These are phyloP conservation scores for Eira barbara DNA, from an alignment of 2,113 vertebrate species.

Conservation along the genomic window DNA sequence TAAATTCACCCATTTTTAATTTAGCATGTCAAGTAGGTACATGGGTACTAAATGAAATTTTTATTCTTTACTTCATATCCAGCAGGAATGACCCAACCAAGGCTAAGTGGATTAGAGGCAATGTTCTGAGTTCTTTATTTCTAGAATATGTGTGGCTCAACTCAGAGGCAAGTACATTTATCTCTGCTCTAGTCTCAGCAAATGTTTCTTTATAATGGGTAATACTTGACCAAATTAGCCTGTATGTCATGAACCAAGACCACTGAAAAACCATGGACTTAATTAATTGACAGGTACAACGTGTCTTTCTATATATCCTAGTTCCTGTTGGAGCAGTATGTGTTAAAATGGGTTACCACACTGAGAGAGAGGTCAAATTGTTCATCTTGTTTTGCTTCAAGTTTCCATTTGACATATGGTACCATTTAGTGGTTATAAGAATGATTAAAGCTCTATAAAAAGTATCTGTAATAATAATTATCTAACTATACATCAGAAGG, in stretches of 20 bases:
- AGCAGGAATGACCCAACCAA: slow-evolving; percentile 18
- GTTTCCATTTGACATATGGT: slow-evolving; percentile 47
- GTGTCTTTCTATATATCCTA: slow-evolving; percentile 34
- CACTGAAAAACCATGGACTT: slow-evolving; percentile 46
- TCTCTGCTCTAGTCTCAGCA: slow-evolving; percentile 18
- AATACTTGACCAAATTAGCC: slow-evolving; percentile 68
- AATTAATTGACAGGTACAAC: slow-evolving; percentile 64
- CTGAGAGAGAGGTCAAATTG: slow-evolving; percentile 47
- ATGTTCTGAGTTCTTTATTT: slow-evolving; percentile 32
- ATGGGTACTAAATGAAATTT: neutral
- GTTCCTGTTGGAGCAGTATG: slow-evolving; percentile 34
- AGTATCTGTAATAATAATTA: slow-evolving; percentile 32
- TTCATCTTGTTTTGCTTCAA: slow-evolving; percentile 63
- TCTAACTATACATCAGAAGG: slow-evolving; percentile 19
- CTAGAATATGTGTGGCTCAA: neutral
- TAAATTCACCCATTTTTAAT: neutral
- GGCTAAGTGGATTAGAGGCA: neutral
- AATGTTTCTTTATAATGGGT: slow-evolving; percentile 57
- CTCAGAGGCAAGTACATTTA: slow-evolving; percentile 36
- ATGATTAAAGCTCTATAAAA: slow-evolving; percentile 50
- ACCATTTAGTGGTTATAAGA: slow-evolving; percentile 34
- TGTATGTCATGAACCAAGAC: slow-evolving; percentile 59
- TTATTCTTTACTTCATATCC: slow-evolving; percentile 4
- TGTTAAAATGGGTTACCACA: slow-evolving; percentile 57
- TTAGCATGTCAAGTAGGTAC: neutral